phyloP scores from a whole-genome alignment of 2,888 invertebrate species.

The Amorpha juglandis region DNA sequence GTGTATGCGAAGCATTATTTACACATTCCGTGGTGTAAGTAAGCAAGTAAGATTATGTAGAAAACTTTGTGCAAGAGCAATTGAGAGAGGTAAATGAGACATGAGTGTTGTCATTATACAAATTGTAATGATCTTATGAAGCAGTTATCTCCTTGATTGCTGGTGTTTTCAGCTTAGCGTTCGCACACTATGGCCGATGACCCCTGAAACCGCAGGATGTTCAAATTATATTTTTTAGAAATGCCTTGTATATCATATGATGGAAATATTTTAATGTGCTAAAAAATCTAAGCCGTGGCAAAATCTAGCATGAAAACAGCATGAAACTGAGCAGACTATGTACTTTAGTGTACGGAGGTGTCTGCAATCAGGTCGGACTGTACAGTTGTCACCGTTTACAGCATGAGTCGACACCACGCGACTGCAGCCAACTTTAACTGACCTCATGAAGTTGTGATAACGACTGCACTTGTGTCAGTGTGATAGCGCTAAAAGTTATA shows the following conservation, averaged over 20 bases:
- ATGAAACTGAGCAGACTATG: neutral
- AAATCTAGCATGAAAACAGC: no score
- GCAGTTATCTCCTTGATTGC: conserved; percentile 16
- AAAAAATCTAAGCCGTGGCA: no score
- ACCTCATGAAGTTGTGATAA: no score
- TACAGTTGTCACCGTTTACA: no score
- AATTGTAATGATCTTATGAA: conserved; percentile 12
- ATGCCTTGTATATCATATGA: no score
- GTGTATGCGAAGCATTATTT: no score
- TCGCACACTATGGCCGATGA: neutral
- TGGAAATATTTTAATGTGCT: no score
- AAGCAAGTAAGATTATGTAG: conserved; percentile 3
- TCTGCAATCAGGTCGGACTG: neutral
- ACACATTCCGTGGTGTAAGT: neutral
- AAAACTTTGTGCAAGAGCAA: conserved; percentile 9
- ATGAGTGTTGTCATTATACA: conserved; percentile 14
- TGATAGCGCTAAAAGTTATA: no score
- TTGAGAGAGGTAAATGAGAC: conserved; percentile 4
- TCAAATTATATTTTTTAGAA: neutral
- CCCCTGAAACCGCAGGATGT: neutral
- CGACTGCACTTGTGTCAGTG: no score
- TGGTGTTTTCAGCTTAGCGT: neutral
- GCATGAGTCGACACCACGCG: no score
- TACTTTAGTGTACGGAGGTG: neutral
- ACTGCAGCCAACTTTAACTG: no score